Conservation (phyloP, 2,888 invertebrate genomes). For the Drosophila recens region DNA sequence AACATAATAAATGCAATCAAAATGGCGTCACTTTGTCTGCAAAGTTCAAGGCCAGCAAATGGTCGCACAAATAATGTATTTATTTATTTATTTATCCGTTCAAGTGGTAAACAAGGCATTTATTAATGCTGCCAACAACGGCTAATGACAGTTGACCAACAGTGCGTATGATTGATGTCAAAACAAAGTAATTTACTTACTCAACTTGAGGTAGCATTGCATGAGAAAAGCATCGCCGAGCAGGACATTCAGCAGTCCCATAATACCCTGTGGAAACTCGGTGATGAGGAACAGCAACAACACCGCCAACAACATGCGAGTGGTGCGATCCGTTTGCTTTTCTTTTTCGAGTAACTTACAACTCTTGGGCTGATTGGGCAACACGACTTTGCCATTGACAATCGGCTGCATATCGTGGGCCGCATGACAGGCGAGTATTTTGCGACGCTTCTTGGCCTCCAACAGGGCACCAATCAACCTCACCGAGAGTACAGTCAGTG, state of each 20-base stretch:
- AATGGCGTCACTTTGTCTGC: background rate
- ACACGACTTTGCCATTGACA: slow-evolving; percentile 83
- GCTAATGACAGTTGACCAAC: slow-evolving; percentile 30
- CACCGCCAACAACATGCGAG: slow-evolving; percentile 94
- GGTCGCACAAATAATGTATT: slow-evolving; percentile 4
- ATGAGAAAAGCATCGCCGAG: slow-evolving; percentile 91
- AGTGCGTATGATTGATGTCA: slow-evolving; percentile 63
- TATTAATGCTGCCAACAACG: background rate
- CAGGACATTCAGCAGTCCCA: slow-evolving; percentile 91
- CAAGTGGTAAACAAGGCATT: slow-evolving; percentile 10
- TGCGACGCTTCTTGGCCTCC: slow-evolving; percentile 91
- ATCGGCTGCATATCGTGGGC: slow-evolving; percentile 86
- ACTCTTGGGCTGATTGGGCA: slow-evolving; percentile 76
- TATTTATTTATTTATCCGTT: background rate
- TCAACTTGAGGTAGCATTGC: slow-evolving; percentile 92
- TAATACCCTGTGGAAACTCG: slow-evolving; percentile 94
- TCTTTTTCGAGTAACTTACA: slow-evolving; percentile 86
- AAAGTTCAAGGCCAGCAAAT: slow-evolving; percentile 18
- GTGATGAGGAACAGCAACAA: slow-evolving; percentile 94
- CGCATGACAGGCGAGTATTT: slow-evolving; percentile 87
- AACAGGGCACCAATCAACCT: slow-evolving; percentile 92
- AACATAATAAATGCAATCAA: too few species aligned
- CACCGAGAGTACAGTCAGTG: slow-evolving; percentile 92
- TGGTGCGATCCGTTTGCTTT: slow-evolving; percentile 92
- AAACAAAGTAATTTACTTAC: slow-evolving; percentile 86